Percentiles rank a stretch among this genome's conserved stretches.
These are phyloP conservation scores for Pardosa pseudoannulata DNA, from an alignment of 2,888 invertebrate species.

Conservation along the genomic window DNA sequence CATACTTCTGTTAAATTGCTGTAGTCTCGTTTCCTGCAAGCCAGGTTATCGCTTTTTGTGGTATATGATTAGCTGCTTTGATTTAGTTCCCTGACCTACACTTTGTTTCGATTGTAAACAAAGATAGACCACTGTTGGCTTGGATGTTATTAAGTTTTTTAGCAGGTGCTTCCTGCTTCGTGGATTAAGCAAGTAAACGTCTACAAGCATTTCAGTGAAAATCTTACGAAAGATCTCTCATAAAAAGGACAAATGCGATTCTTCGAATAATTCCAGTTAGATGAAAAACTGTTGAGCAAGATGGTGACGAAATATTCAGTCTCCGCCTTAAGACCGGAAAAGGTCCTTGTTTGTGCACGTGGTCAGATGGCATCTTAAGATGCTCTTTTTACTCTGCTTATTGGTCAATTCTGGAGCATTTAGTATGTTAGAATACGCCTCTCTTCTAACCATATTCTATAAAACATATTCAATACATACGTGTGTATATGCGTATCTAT, in stretches of 20 bases:
- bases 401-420: not conserved
- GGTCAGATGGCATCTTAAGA: not conserved
- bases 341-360: conserved; percentile 1
- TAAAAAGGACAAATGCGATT: conserved; percentile 32
- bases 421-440: not conserved
- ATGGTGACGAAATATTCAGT: not conserved
- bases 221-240: conserved; percentile 1
- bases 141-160: conserved; percentile 29
- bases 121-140: conserved; percentile 37
- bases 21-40: conserved; percentile 22
- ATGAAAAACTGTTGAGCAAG: not conserved
- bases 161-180: conserved; percentile 46
- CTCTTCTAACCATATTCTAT: too few relatives aligned
- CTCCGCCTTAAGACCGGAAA: not conserved
- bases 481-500: too few relatives aligned
- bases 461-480: too few relatives aligned
- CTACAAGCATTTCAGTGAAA: conserved; percentile 30
- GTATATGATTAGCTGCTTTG: conserved; percentile 52
- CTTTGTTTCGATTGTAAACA: conserved; percentile 53
- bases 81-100: conserved; percentile 41
- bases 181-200: conserved; percentile 30
- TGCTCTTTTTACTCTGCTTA: not conserved
- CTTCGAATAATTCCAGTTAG: conserved; percentile 9
- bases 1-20: not conserved
- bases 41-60: conserved; percentile 20